A percentile compares a stretch with the other conserved stretches of the same genome.
These are phyloP conservation scores for Drosophila navojoa DNA, from an alignment of 1,140 invertebrate genomes.

Conservation along the genomic window DNA sequence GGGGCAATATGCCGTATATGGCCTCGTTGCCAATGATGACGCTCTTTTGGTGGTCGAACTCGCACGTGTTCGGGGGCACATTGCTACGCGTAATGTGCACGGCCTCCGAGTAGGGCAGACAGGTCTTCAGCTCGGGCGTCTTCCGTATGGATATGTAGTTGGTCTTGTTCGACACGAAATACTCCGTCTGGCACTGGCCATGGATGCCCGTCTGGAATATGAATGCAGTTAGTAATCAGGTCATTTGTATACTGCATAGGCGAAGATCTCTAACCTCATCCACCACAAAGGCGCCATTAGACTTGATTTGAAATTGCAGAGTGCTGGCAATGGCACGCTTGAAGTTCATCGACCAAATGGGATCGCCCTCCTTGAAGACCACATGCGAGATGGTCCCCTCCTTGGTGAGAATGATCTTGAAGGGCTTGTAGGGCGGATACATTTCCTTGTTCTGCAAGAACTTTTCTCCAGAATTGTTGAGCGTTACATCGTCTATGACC, in stretches of 20 bases:
- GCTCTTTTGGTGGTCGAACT: conserved; percentile 81
- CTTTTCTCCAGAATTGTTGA: conserved; percentile 82
- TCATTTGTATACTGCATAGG: neutral
- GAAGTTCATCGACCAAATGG: conserved; percentile 88
- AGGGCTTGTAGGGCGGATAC: conserved; percentile 82
- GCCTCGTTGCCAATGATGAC: conserved; percentile 83
- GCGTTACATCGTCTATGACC: conserved; percentile 80
- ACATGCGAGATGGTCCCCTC: conserved; percentile 75
- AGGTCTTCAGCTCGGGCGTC: conserved; percentile 78
- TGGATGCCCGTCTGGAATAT: conserved; percentile 72
- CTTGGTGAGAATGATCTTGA: conserved; percentile 71
- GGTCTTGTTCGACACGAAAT: conserved; percentile 81
- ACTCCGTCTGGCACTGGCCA: conserved; percentile 80
- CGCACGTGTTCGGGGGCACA: conserved; percentile 78
- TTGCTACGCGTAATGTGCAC: conserved; percentile 78
- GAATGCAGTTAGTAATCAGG: neutral
- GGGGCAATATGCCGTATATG: conserved; percentile 74
- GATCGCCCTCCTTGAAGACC: conserved; percentile 84
- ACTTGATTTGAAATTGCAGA: conserved; percentile 85
- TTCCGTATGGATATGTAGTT: conserved; percentile 81
- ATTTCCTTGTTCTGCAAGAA: conserved; percentile 83
- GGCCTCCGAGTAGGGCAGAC: conserved; percentile 70
- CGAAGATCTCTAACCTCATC: conserved; percentile 82
- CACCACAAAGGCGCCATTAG: conserved; percentile 84
- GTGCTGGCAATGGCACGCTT: conserved; percentile 87